A percentile compares a stretch with the other conserved stretches of the same genome.
phyloP scores from a whole-genome alignment of 2,797 vertebrate species.

The Heliangelus exortis region DNA sequence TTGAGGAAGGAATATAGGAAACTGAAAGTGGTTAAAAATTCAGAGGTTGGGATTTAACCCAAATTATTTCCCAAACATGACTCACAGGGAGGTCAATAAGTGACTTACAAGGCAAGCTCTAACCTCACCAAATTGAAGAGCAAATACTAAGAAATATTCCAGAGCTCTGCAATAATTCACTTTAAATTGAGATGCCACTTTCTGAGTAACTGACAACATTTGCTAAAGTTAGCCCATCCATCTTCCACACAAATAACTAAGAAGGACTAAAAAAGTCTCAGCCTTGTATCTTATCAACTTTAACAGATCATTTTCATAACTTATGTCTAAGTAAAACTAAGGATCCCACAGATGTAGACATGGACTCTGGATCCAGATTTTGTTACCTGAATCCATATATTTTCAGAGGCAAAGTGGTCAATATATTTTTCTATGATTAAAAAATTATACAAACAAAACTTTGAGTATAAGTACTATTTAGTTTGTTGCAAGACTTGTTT shows the following conservation, averaged over 20 bases:
- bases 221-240: not conserved
- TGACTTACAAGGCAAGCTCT: not conserved
- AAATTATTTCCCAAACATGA: not conserved
- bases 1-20: not conserved
- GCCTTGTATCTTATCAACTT: not conserved
- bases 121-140: not conserved
- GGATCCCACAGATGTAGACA: not conserved
- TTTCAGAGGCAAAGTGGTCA: not conserved
- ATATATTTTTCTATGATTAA: not conserved
- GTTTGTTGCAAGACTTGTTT: not conserved
- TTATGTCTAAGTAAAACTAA: not conserved
- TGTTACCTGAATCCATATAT: not conserved
- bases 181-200: slow-evolving; percentile 1
- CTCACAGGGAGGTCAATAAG: not conserved
- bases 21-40: not conserved
- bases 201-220: not conserved
- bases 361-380: not conserved
- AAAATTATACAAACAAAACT: not conserved
- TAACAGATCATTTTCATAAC: not conserved
- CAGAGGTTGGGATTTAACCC: not conserved
- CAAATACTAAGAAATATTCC: not conserved
- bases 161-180: not conserved
- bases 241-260: not conserved
- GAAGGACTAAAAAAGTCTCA: not conserved
- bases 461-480: not conserved